These are phyloP conservation scores for Neopipo cinnamomea DNA, from an alignment of 2,113 vertebrate genomes.

Conservation along the genomic window DNA sequence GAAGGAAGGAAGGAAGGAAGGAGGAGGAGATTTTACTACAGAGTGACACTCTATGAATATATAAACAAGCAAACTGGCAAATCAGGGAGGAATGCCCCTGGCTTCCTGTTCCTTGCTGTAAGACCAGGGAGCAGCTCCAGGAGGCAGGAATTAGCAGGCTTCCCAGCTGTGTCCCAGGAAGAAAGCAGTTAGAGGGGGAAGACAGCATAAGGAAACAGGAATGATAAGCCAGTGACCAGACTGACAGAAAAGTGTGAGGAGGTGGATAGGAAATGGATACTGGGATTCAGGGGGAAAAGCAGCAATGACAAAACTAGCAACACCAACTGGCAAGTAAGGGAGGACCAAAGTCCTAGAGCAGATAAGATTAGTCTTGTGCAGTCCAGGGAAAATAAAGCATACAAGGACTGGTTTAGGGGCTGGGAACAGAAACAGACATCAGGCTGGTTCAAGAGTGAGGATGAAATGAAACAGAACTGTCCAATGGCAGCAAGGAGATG, in stretches of 20 bases:
- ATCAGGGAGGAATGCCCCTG: neutral
- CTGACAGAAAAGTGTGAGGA: neutral
- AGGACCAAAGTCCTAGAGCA: neutral
- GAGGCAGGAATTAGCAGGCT: neutral
- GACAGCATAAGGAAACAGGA: neutral
- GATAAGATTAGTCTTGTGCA: neutral
- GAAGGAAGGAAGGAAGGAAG: neutral
- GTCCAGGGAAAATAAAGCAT: neutral
- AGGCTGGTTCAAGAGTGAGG: neutral
- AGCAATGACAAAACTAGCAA: neutral
- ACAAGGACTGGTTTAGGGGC: neutral
- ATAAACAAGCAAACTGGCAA: constrained; percentile 2
- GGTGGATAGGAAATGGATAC: neutral
- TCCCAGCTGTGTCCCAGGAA: neutral
- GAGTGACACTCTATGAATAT: neutral
- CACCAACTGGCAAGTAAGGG: neutral
- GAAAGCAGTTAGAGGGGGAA: neutral
- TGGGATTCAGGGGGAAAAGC: neutral
- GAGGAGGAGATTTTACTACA: neutral
- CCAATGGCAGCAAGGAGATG: neutral
- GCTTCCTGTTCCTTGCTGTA: neutral
- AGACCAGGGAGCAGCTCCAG: neutral
- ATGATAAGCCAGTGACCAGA: neutral
- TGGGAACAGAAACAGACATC: neutral
- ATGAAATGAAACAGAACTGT: neutral